Base-by-base conservation (phyloP, 2,888 invertebrate genomes). In the Sinhomidia bicolor region DNA sequence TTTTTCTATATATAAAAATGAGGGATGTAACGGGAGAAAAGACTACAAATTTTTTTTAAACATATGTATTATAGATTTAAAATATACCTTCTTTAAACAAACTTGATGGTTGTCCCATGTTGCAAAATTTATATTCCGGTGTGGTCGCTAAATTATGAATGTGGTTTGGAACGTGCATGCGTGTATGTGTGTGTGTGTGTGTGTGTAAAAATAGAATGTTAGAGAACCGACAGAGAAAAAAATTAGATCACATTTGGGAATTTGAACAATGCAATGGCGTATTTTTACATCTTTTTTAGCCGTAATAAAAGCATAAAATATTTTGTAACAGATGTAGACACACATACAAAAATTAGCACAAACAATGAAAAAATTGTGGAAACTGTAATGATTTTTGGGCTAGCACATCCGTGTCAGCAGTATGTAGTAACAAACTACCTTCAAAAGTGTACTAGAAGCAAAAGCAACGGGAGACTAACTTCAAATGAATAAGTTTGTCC, bases 81-180 rank as follows among this genome's bases (percentile, higher is more conserved):
- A 7, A 32, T 32, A 65, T 36, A 12, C 47, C 26, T 26, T 47
- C 17, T 74, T n/a, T 26, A 14, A 47, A 47, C 47, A 44, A 47
- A 74, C 47, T 74, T 74, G 26, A 47, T 74, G n/a, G 44, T 47
- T 47, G 26, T 74, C 74, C 74, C 74, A 17, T n/a, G n/a, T 9
- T 47, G 44, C 23, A 26, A 32, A 54, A 83, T 74, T 83, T 83
- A 83, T 74, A 83, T 83, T 83, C 83, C 54, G 23, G 9, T 74
- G 36, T 29, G 71, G 74, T 74, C 14, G 20, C 74, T 83, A 20
- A 82, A 82, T 68, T 71, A 71, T 82, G 71, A 82, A 71, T 82
- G 32, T 71, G 82, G 71, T 20, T 54, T 51, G 29, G 71, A 71
- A 54, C 71, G 14, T 14, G 29, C 17, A 12, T 47, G 47, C 10